phyloP scores from a whole-genome alignment of 2,888 invertebrate species.

The Drosophila imparisetae region DNA sequence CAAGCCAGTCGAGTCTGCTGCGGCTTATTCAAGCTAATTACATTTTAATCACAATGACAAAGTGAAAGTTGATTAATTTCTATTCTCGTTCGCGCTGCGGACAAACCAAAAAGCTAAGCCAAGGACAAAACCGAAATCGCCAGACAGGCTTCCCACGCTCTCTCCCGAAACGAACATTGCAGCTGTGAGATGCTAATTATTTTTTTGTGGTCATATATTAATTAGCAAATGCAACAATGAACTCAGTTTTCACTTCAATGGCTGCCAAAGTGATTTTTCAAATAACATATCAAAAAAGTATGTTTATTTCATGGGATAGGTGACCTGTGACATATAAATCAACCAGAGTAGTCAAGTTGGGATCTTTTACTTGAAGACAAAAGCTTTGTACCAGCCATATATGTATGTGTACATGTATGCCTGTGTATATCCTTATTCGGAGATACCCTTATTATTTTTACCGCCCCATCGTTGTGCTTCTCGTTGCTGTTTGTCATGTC shows the following conservation, averaged over 20 bases:
- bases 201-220: slow-evolving; percentile 57
- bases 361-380: slow-evolving; percentile 6
- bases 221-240: slow-evolving; percentile 55
- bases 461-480: slow-evolving; percentile 9
- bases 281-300: slow-evolving; percentile 7
- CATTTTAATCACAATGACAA: slow-evolving; percentile 45
- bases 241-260: slow-evolving; percentile 45
- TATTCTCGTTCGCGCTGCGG: slow-evolving; percentile 1
- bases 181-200: slow-evolving; percentile 49
- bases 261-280: slow-evolving; percentile 53
- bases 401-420: not conserved
- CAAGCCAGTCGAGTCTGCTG: slow-evolving; percentile 31
- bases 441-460: slow-evolving; percentile 18
- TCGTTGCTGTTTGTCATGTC: slow-evolving; percentile 8
- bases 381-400: slow-evolving; percentile 4
- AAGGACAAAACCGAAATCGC: not conserved
- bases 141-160: not conserved
- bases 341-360: slow-evolving; percentile 21
- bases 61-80: slow-evolving; percentile 57
- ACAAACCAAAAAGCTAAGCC: not conserved
- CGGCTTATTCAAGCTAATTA: slow-evolving; percentile 53
- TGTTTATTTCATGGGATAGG: not conserved
- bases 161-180: not conserved
- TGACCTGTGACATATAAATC: slow-evolving; percentile 26
- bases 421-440: not conserved